Percentiles rank a stretch among this genome's conserved stretches.
phyloP scores from a whole-genome alignment of 2,113 vertebrate genomes.

The Pteronura brasiliensis region DNA sequence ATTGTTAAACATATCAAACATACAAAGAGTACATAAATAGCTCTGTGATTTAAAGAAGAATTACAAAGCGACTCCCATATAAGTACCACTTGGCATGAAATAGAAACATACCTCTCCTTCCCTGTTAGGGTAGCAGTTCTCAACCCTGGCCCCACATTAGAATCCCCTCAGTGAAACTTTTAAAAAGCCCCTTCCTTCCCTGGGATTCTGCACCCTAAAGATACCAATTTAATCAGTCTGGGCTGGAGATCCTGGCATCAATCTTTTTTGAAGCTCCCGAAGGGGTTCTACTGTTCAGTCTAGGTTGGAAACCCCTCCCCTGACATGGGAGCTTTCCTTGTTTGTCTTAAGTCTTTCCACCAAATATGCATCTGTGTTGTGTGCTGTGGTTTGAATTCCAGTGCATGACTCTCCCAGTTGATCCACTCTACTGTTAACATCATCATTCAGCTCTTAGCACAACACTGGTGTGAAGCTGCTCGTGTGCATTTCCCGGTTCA shows the following conservation, averaged over 20 bases:
- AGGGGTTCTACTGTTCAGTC: not conserved
- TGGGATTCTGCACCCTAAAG: not conserved
- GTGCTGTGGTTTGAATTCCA: not conserved
- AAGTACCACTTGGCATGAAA: not conserved
- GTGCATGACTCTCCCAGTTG: not conserved
- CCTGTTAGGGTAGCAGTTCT: not conserved
- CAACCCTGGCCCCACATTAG: not conserved
- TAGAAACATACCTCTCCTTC: not conserved
- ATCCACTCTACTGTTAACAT: not conserved
- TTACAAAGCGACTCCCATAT: not conserved
- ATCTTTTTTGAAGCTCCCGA: not conserved
- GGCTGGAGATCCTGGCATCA: not conserved
- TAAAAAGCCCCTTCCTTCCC: too few species aligned
- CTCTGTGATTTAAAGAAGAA: not conserved
- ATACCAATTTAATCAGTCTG: not conserved
- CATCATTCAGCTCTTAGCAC: not conserved
- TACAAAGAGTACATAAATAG: not conserved
- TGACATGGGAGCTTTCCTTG: not conserved
- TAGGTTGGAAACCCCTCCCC: not conserved
- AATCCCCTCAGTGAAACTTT: not conserved
- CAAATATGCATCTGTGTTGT: not conserved
- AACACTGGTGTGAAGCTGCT: not conserved
- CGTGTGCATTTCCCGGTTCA: not conserved
- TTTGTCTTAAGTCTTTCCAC: not conserved
- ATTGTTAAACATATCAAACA: not conserved